A percentile compares a stretch with the other conserved stretches of the same genome.
Evolutionary conservation across 2,113 vertebrate species (phyloP).

Genomic region (Sialia sialis): DNA sequence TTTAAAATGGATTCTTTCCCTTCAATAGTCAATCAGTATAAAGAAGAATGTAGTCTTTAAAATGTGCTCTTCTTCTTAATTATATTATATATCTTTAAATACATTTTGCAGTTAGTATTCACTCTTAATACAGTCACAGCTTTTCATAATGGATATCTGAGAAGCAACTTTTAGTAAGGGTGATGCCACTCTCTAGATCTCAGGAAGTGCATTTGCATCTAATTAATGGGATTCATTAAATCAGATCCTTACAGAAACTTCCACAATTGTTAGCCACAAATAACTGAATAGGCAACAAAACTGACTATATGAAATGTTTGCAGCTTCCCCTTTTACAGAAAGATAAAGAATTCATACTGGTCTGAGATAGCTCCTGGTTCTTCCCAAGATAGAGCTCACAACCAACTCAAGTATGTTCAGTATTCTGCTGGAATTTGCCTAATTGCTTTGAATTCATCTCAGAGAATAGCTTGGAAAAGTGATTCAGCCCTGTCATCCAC

Average conservation of each 20-base stretch:
- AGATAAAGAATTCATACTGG: neutral
- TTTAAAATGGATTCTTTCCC: neutral
- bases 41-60: neutral
- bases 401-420: neutral
- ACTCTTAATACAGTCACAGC: neutral
- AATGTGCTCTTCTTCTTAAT: neutral
- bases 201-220: neutral
- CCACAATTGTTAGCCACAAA: neutral
- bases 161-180: neutral
- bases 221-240: neutral
- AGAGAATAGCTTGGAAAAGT: neutral
- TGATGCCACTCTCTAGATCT: neutral
- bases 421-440: neutral
- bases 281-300: neutral
- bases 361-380: neutral
- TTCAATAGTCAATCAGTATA: neutral
- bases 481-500: neutral
- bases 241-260: neutral
- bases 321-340: neutral
- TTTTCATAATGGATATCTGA: neutral
- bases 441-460: neutral
- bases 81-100: neutral
- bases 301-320: neutral
- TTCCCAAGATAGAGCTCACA: neutral
- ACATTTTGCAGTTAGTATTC: neutral